phyloP scores from a whole-genome alignment of 2,797 vertebrate species.

The Lepus townsendii region DNA sequence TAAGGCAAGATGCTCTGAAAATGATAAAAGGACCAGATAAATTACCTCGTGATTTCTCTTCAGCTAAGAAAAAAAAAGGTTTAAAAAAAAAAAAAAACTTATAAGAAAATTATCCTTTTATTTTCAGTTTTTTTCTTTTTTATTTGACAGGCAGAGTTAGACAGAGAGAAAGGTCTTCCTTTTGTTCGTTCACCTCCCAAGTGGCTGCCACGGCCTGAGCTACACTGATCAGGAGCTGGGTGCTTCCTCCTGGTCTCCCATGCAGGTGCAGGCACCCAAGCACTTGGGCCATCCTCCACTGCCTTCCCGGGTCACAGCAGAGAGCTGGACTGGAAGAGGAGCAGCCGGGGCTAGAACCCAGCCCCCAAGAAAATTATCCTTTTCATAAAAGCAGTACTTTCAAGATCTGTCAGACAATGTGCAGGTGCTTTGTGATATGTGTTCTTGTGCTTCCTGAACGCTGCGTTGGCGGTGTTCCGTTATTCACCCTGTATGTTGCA shows the following conservation, averaged over 20 bases:
- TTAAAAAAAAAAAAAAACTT: background rate
- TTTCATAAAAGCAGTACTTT: slow-evolving; percentile 5
- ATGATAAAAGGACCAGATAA: slow-evolving; percentile 16
- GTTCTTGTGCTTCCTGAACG: slow-evolving; percentile 1
- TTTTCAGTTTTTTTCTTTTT: no score
- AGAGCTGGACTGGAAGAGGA: background rate
- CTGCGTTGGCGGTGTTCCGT: background rate
- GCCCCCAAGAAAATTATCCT: background rate
- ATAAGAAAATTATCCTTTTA: no score
- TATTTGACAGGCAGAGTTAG: no score
- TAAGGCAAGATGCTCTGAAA: slow-evolving; percentile 43
- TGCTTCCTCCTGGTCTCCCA: no score
- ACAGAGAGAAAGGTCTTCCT: no score
- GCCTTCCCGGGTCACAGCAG: no score
- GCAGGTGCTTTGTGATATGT: background rate
- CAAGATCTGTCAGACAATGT: background rate
- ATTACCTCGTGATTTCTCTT: background rate
- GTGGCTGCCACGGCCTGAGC: no score
- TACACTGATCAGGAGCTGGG: no score
- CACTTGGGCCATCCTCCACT: no score
- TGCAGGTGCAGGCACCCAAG: no score
- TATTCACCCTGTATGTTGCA: background rate
- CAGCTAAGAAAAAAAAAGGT: background rate
- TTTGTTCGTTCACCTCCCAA: no score
- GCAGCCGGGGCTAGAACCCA: no score